Percentiles rank a stretch among this genome's conserved stretches.
Evolutionary conservation across 2,888 invertebrate species (phyloP).

Genomic region (Tholera decimalis): DNA sequence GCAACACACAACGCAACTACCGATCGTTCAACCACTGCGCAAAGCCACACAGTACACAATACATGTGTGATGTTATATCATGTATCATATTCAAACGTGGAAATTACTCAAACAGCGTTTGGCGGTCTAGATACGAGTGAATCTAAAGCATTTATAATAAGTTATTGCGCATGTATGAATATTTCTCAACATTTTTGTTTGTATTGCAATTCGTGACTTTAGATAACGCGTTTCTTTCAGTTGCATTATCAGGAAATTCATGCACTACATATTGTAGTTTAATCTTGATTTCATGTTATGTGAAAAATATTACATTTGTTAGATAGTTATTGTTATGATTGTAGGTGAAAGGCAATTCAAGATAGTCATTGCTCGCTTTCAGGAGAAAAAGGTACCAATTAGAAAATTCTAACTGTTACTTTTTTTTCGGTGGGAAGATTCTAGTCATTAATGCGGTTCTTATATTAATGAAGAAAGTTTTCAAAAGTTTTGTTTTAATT

Average conservation of each 20-base stretch:
- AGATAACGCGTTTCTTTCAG: background rate
- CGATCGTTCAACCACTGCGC: no score
- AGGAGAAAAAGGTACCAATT: no score
- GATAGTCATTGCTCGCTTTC: no score
- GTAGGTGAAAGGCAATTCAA: no score
- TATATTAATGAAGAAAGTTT: no score
- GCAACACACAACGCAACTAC: no score
- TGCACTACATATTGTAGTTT: slow-evolving; percentile 15
- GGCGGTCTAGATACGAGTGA: slow-evolving; percentile 34
- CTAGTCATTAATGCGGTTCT: no score
- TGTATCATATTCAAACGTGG: slow-evolving; percentile 23
- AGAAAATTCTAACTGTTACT: no score
- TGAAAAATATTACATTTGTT: background rate
- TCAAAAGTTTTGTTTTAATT: no score
- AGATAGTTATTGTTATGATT: no score
- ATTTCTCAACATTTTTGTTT: slow-evolving; percentile 39
- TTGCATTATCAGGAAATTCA: slow-evolving; percentile 30
- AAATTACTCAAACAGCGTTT: slow-evolving; percentile 48
- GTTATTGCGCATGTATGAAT: slow-evolving; percentile 14
- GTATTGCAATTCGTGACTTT: slow-evolving; percentile 21
- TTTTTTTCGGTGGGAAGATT: no score
- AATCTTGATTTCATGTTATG: slow-evolving; percentile 7
- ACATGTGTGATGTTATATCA: background rate
- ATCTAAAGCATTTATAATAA: slow-evolving; percentile 31
- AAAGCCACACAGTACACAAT: no score